Conservation (phyloP, 2,797 vertebrate genomes). For the Pterois miles region DNA sequence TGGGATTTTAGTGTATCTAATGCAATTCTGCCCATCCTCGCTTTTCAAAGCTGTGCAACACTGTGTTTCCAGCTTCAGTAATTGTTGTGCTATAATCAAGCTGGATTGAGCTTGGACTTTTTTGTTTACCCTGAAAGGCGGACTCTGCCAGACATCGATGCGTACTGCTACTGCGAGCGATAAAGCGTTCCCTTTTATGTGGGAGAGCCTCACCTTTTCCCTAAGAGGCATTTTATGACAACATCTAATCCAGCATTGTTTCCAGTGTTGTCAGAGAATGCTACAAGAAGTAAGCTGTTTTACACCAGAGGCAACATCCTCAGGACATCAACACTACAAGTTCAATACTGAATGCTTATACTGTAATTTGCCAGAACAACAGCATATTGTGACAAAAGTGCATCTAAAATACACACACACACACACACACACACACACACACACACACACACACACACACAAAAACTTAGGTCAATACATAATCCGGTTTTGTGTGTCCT, state of each 20-base stretch:
- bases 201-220: constrained; percentile 44
- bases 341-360: neutral
- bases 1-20: constrained; percentile 54
- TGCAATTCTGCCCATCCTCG: constrained; percentile 44
- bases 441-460: neutral
- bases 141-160: constrained; percentile 33
- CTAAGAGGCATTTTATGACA: constrained; percentile 46
- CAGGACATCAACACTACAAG: constrained; percentile 14
- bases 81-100: constrained; percentile 60
- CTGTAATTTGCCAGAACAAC: neutral
- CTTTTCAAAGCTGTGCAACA: constrained; percentile 40
- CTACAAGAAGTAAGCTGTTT: constrained; percentile 22
- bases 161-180: constrained; percentile 6
- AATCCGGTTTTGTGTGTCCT: neutral
- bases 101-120: constrained; percentile 32
- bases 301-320: constrained; percentile 38
- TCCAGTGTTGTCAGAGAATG: neutral
- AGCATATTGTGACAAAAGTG: neutral
- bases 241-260: constrained; percentile 54
- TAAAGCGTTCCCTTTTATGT: constrained; percentile 26
- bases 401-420: neutral
- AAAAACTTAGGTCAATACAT: neutral
- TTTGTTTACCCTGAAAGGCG: constrained; percentile 45
- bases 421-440: neutral
- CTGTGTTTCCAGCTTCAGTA: constrained; percentile 33